Base-by-base conservation (phyloP, 2,113 vertebrate genomes). In the Serranochromis macrocephalus region DNA sequence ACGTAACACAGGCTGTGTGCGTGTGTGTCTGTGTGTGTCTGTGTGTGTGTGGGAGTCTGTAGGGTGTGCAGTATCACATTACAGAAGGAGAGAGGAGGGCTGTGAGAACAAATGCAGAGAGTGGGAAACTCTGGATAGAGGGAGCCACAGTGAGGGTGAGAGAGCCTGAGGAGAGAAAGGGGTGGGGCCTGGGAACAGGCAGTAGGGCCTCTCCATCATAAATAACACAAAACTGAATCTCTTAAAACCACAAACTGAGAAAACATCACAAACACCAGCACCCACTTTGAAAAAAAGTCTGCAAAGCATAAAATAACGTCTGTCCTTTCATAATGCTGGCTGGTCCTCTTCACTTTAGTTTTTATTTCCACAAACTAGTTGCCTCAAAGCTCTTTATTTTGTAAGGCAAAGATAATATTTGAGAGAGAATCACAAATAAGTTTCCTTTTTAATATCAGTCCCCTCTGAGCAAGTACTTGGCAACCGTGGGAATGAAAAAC, bases 31-130 rank as follows among this genome's bases (percentile, higher is more conserved):
- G 73, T 61, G 79, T 36, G 71, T 71, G 86, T 90, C 84, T 92
- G 93, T 81, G 80, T 45, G 84, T 82, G 87, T 90, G 90, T 92
- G 94, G 71, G 94, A 94, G 92, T 88, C 90, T 91, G 94, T 93
- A 82, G 88, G 40, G 49, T 55, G 92, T 91, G 91, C 87, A 83
- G 90, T 90, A 92, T 95, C 95, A 93, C 92, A 95, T 95, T 92
- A 90, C 92, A 68, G 78, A 10, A 26, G 33, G 42, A 47, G 6
- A 61, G 79, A 3, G 61, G 12, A 49, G 29, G 42, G 61, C 78
- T 93, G 93, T 94, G 93, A 94, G 93, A 92, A 93, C 85, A 55
- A 79, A 80, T 71, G 85, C 55, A 31, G 87, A 82, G 84, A 88
- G 84, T 84, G 87, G 85, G 90, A 91, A 81, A 85, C 53, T 17